Evolutionary conservation across 2,797 vertebrate genomes (phyloP).

Genomic region (Esox lucius): DNA sequence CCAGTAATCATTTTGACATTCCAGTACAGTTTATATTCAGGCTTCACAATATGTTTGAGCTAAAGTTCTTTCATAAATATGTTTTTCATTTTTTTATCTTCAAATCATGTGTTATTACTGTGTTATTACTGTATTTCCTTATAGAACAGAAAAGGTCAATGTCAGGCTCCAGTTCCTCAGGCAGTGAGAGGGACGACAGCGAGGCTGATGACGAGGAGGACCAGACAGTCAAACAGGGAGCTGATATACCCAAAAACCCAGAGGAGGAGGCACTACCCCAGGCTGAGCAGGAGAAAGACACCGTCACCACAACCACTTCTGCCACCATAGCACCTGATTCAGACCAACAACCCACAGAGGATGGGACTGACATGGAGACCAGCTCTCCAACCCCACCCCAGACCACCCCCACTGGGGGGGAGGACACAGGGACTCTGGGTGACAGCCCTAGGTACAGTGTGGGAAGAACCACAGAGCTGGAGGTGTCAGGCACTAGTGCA

Average conservation of each 20-base stretch:
- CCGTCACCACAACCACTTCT: constrained; percentile 36
- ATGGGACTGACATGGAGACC: constrained; percentile 31
- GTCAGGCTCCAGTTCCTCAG: constrained; percentile 65
- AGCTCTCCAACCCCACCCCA: constrained; percentile 19
- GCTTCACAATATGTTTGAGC: too few relatives aligned
- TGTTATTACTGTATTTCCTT: not conserved
- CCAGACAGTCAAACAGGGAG: constrained; percentile 30
- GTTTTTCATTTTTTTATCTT: too few relatives aligned
- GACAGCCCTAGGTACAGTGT: constrained; percentile 42
- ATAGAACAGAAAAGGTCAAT: constrained; percentile 51
- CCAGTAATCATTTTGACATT: too few relatives aligned
- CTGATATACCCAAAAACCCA: constrained; percentile 30
- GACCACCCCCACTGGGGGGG: constrained; percentile 21
- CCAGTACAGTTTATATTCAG: too few relatives aligned
- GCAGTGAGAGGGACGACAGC: constrained; percentile 65
- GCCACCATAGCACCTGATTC: constrained; percentile 33
- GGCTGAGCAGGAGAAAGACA: constrained; percentile 33
- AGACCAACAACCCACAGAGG: constrained; percentile 31
- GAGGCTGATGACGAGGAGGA: constrained; percentile 55
- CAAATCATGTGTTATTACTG: too few relatives aligned
- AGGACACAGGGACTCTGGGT: constrained; percentile 27
- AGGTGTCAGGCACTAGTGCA: constrained; percentile 49
- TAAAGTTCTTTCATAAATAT: too few relatives aligned
- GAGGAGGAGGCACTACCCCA: constrained; percentile 9
- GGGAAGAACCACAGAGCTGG: constrained; percentile 30